A percentile compares a stretch with the other conserved stretches of the same genome.
Conservation (phyloP, 1,140 invertebrate species). For the Yoshiicerus persimilis region DNA sequence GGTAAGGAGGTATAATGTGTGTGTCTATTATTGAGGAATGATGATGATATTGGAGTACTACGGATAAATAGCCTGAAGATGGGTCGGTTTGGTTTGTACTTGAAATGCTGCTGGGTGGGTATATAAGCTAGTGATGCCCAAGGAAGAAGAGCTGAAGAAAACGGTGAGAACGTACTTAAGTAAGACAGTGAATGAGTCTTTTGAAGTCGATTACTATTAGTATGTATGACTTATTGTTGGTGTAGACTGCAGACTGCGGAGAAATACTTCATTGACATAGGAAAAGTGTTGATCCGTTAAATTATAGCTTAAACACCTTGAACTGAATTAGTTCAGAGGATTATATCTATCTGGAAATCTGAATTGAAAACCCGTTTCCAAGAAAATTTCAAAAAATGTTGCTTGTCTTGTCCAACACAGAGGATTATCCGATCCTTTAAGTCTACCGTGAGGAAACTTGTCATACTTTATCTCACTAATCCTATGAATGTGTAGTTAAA, state of each 20-base stretch:
- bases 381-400: conserved; percentile 29
- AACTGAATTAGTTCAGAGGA: conserved; percentile 43
- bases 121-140: not conserved
- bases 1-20: not conserved
- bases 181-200: conserved; percentile 11
- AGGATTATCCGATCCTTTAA: conserved; percentile 29
- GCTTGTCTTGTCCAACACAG: conserved; percentile 4
- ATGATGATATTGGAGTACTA: not conserved
- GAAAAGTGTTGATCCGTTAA: conserved; percentile 41
- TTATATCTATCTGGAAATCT: conserved; percentile 24
- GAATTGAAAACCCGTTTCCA: conserved; percentile 10
- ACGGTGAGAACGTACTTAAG: not conserved
- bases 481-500: conserved; percentile 3
- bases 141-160: not conserved
- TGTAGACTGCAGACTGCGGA: not conserved
- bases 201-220: conserved; percentile 29
- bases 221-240: conserved; percentile 4
- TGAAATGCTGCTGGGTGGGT: not conserved
- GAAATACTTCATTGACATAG: conserved; percentile 13
- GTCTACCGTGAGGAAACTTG: conserved; percentile 5
- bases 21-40: not conserved
- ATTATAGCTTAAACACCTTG: conserved; percentile 44
- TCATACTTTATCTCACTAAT: conserved; percentile 20
- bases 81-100: not conserved
- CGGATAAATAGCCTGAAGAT: not conserved